Evolutionary conservation across 1,140 invertebrate species (phyloP).

Genomic region (Heliothis subflexa): DNA sequence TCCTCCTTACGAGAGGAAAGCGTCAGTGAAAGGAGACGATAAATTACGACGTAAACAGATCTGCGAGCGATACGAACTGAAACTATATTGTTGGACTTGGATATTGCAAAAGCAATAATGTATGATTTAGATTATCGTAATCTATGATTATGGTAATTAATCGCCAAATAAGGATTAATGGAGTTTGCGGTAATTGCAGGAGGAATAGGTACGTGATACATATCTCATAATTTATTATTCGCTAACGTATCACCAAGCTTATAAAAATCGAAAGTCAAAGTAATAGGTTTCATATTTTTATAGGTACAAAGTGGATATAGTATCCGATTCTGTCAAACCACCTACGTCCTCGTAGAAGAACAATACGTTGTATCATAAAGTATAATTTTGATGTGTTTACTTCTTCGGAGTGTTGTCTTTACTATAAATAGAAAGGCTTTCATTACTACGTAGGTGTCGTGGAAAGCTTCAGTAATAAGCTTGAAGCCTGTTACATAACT

Average conservation of each 20-base stretch:
- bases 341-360: background rate
- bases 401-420: background rate
- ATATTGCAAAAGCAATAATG: conserved; percentile 28
- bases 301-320: too few relatives aligned
- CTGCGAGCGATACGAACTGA: background rate
- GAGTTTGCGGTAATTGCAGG: background rate
- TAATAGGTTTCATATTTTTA: too few relatives aligned
- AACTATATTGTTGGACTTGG: conserved; percentile 19
- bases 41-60: conserved; percentile 36
- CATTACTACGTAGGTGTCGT: background rate
- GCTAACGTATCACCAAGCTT: too few relatives aligned
- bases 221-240: too few relatives aligned
- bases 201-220: background rate
- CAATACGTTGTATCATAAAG: background rate
- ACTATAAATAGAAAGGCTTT: conserved; percentile 9
- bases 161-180: conserved; percentile 1
- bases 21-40: conserved; percentile 28
- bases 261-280: too few relatives aligned
- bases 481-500: background rate
- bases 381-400: background rate
- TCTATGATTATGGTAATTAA: conserved; percentile 24
- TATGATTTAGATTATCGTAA: conserved; percentile 19
- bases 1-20: conserved; percentile 27
- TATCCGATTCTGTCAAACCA: too few relatives aligned
- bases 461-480: conserved; percentile 20